Base-by-base conservation (phyloP, 2,797 vertebrate species). In the Arremon brunneinucha region DNA sequence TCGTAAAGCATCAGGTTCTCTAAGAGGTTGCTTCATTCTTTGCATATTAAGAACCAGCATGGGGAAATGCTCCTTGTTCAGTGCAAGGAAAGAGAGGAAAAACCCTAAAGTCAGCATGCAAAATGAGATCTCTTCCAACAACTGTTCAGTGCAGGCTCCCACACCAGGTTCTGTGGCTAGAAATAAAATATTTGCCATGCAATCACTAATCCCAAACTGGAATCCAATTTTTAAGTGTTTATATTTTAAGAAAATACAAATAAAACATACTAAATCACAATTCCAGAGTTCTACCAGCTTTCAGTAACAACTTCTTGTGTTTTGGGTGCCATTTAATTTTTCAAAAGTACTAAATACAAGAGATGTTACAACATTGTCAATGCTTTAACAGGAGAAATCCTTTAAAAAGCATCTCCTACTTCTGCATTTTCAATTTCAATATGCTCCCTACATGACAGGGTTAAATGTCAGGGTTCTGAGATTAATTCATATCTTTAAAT, bases 251-350 rank as follows among this genome's bases (percentile, higher is more conserved):
- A 34, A 65, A 56, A 34, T 56, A 34, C 14, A 15, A 75, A 47
- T 2, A 21, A 28, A 39, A 12, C 3, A 55, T 10, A 7, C 0
- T 11, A 1, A 12, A 21, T 41, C 23, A 32, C 22, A 70, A 2
- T 28, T 71, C 24, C 27, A 23, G 28, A 79, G 21, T 19, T 75
- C 41, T 46, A 27, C 23, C 37, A 49, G 19, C 21, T 83, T 62
- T 50, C 30, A 60, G 8, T 39, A 67, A 56, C 24, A 52, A 12
- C 17, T 74, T 6, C 21, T 46, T 68, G 44, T 82, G 11, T 26
- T 72, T 55, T n/a, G 17, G 11, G 9, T 2, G 7, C 8, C 18
- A 9, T 24, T 63, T 34, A 35, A 4, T 41, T 83, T 68, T 47
- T 91, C 32, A 50, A 24, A 35, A 18, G 32, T 8, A 65, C 1